Conservation (phyloP, 2,113 vertebrate genomes). For the Vicugna pacos region DNA sequence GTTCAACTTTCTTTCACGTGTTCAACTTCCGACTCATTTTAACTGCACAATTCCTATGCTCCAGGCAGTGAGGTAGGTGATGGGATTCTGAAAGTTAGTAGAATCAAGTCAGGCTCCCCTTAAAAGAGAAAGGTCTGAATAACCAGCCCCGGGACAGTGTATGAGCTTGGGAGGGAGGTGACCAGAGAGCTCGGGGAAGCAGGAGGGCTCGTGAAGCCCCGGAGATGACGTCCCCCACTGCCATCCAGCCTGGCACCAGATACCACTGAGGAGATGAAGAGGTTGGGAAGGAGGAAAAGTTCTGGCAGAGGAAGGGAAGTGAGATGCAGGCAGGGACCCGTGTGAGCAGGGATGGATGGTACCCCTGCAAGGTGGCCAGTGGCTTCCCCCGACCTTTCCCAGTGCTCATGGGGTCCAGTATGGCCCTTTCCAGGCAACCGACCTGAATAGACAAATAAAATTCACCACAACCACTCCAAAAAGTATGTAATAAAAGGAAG, state of each 20-base stretch:
- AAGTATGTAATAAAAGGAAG: not conserved
- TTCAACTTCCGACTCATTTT: conserved; percentile 21
- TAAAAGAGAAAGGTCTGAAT: not conserved
- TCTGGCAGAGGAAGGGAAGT: not conserved
- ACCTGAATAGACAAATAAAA: not conserved
- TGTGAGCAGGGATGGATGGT: not conserved
- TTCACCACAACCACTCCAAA: not conserved
- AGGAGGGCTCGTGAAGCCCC: not conserved
- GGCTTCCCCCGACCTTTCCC: not conserved
- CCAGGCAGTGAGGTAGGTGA: not conserved
- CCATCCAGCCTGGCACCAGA: not conserved
- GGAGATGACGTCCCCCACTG: not conserved
- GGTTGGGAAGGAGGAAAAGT: not conserved
- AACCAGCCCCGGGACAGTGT: not conserved
- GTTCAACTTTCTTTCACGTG: not conserved
- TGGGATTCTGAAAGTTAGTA: conserved; percentile 21
- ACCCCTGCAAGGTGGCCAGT: not conserved
- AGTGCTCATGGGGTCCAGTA: not conserved
- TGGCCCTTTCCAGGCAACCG: not conserved
- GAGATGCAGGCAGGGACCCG: not conserved
- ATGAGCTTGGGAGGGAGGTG: not conserved
- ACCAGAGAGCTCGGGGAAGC: not conserved
- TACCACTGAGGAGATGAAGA: not conserved
- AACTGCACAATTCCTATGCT: not conserved
- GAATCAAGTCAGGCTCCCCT: not conserved